Evolutionary conservation across 2,888 invertebrate genomes (phyloP).

Genomic region (Ophion ellenae): DNA sequence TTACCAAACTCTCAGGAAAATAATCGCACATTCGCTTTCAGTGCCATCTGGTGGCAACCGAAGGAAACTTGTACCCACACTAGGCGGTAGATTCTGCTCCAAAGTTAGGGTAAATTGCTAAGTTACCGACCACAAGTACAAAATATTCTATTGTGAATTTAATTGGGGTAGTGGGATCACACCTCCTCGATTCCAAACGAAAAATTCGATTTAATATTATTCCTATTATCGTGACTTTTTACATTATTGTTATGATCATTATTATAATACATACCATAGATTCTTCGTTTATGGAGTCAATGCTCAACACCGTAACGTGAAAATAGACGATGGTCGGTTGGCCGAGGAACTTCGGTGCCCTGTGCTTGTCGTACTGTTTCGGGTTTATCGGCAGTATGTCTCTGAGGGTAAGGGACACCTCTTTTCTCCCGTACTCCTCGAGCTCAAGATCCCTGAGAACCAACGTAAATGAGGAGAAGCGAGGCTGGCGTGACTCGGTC

Average conservation of each 20-base stretch:
- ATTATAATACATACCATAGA: constrained; percentile 89
- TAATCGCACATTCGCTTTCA: no score
- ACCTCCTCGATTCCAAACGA: no score
- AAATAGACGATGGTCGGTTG: constrained; percentile 96
- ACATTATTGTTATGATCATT: not conserved
- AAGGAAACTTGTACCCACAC: no score
- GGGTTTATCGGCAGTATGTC: constrained; percentile 94
- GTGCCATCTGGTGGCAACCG: no score
- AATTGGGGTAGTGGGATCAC: no score
- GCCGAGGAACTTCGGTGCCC: constrained; percentile 93
- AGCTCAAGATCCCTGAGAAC: constrained; percentile 81
- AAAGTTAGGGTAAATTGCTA: no score
- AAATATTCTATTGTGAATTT: no score
- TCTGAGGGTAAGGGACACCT: constrained; percentile 90
- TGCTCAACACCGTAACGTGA: constrained; percentile 94
- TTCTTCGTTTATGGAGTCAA: constrained; percentile 98
- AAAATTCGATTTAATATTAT: no score
- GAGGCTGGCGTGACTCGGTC: constrained; percentile 66
- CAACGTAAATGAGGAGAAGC: constrained; percentile 73
- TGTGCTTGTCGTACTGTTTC: constrained; percentile 95
- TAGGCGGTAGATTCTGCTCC: no score
- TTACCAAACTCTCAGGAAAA: no score
- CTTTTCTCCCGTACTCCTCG: constrained; percentile 83
- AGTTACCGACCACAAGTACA: no score
- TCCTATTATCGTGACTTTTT: not conserved